Base-by-base conservation (phyloP, 2,797 vertebrate species). In the Anabacerthia variegaticeps region DNA sequence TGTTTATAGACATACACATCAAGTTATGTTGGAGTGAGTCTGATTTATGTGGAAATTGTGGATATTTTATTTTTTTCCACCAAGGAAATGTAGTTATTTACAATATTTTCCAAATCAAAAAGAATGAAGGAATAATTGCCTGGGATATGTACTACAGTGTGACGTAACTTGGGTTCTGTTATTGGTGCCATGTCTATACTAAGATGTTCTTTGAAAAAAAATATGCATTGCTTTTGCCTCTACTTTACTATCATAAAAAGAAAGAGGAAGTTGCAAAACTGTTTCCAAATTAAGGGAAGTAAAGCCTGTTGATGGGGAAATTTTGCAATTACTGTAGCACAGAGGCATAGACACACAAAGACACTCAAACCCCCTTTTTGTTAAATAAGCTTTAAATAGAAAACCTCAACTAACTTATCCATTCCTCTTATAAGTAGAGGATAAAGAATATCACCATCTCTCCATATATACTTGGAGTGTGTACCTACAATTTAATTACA, bases 251-350 rank as follows among this genome's bases (percentile, higher is more conserved):
- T 74, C 7, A 6, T 41, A 43, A 55, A 66, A 87, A 62, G 68
- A 88, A 95, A 91, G 78, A 77, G 37, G 88, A 94, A 96, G 65
- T 85, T 92, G 58, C 49, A 82, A 79, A 89, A 67, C 22, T 37
- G 14, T 91, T 93, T 56, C 67, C 91, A 54, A 77, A 83, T 83
- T 68, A 65, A 59, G 41, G 44, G 89, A 95, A 96, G 84, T 82
- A 76, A 86, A 80, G 61, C 15, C 74, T 28, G n/a, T 48, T 79
- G 62, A 32, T 27, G 23, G 41, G 78, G 54, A 92, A 85, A 62
- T 91, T 87, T 66, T 76, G 83, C 71, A 73, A 32, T 78, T 85
- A 63, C 21, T 2, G 1, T 76, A 77, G 12, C 39, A 30, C 1
- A 37, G 34, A 46, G 9, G 20, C 30, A 27, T 21, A 26, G 16